phyloP scores from a whole-genome alignment of 2,113 vertebrate species.

The Etheostoma cragini region DNA sequence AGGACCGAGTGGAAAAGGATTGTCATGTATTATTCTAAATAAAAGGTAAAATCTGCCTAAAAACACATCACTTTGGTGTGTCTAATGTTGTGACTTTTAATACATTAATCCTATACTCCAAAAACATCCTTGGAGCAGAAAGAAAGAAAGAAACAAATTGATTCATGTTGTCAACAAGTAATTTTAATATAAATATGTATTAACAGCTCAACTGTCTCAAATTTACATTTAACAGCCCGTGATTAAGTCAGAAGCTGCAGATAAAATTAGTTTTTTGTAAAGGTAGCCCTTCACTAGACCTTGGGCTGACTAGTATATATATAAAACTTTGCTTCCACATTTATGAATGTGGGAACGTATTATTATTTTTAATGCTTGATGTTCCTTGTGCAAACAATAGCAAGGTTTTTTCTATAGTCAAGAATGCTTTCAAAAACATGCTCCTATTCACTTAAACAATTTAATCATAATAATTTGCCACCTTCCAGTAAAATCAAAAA shows the following conservation, averaged over 20 bases:
- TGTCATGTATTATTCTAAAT: slow-evolving; percentile 61
- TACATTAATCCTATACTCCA: neutral
- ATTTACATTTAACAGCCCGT: slow-evolving; percentile 22
- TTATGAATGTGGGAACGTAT: neutral
- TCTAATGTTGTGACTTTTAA: neutral
- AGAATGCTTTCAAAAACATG: slow-evolving; percentile 54
- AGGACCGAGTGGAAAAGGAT: neutral
- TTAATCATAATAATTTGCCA: slow-evolving; percentile 16
- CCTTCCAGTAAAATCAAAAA: slow-evolving; percentile 46
- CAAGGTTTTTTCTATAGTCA: slow-evolving; percentile 28
- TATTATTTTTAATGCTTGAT: slow-evolving; percentile 13
- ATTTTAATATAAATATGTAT: slow-evolving; percentile 78
- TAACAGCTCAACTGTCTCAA: slow-evolving; percentile 32
- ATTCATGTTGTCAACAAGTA: slow-evolving; percentile 31
- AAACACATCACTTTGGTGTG: slow-evolving; percentile 12
- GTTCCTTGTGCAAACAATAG: slow-evolving; percentile 30
- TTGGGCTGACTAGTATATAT: slow-evolving; percentile 30
- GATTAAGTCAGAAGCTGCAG: slow-evolving; percentile 24
- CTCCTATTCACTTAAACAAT: slow-evolving; percentile 13
- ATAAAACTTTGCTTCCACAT: slow-evolving; percentile 17
- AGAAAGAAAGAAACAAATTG: neutral
- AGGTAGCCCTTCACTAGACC: slow-evolving; percentile 67
- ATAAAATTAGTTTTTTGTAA: slow-evolving; percentile 41
- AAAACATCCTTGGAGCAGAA: neutral
- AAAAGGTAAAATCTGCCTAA: slow-evolving; percentile 59